Evolutionary conservation across 2,888 invertebrate genomes (phyloP), one percentile per base, ranked within the genome.

Genomic region (Villa cingulata): DNA sequence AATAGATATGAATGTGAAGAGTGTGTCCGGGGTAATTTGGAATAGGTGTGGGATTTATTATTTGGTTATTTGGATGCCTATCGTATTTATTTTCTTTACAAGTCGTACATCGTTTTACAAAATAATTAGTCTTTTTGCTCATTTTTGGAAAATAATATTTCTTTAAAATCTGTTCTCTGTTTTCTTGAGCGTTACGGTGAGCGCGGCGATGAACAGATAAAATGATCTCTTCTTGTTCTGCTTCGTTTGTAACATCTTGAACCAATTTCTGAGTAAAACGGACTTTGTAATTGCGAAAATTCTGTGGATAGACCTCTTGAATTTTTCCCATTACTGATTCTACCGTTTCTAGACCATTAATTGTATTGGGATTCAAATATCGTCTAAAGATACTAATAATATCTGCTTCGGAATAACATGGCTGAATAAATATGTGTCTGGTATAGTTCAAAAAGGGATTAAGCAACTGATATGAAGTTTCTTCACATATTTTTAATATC

Each of bases 1-100:
- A 36, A 20, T 42, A 51, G 14, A 53, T 51, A 20, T 54, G 52
- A 4, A 55, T 46, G 20, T 54, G 50, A 1, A 55, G 15, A 3
- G 43, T 51, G 23, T 54, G 43, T 10, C 52, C 48, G 12, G 55
- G 47, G 16, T 46, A 48, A 9, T 17, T 43, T 7, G 54, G 53
- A 16, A 54, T 46, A 14, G 53, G 52, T 2, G 53, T 54, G 9
- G 20, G 19, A 10, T 41, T 16, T 2, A 52, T 10, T 19, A 46
- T 36, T 10, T 34, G 43, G 12, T 50, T 42, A 41, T 51, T 48
- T 1, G 54, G 50, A 18, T 53, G 48, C 29, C 51, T 36, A 16
- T 52, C 49, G 19, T 51, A 47, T 39, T 47, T 23, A 7, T 23
- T 23, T 23, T 23, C 23, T 23, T 23, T 23, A 7, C 23, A 23